Evolutionary conservation across 2,113 vertebrate genomes (phyloP).

Genomic region (Rhynchopsitta pachyrhyncha): DNA sequence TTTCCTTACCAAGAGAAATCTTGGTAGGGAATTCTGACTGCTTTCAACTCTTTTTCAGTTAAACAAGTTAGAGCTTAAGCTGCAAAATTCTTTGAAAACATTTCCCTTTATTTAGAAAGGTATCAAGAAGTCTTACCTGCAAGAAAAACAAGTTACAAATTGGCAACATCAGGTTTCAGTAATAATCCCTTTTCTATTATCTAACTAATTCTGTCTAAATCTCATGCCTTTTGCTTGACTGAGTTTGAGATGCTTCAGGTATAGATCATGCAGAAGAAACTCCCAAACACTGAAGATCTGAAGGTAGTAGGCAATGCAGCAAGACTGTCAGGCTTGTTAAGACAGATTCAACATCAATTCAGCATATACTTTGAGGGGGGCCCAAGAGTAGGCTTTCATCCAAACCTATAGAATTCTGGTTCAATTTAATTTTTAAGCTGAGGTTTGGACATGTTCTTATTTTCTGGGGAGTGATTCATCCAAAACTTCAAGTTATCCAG

Average conservation of each 20-base stretch:
- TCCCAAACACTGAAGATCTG: neutral
- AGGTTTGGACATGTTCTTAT: constrained; percentile 56
- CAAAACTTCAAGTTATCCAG: constrained; percentile 57
- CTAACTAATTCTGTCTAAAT: constrained; percentile 25
- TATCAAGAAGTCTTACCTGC: neutral
- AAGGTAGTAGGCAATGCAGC: neutral
- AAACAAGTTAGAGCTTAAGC: neutral
- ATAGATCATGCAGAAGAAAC: neutral
- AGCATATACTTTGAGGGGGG: constrained; percentile 22
- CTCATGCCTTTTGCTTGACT: neutral
- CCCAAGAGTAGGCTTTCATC: constrained; percentile 42
- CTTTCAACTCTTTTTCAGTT: neutral
- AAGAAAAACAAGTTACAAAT: constrained; percentile 26
- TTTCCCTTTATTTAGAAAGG: neutral
- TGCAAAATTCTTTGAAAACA: neutral
- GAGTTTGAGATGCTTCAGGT: neutral
- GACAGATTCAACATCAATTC: constrained; percentile 9
- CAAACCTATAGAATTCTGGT: constrained; percentile 51
- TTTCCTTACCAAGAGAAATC: neutral
- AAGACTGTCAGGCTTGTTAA: constrained; percentile 27
- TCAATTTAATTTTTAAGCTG: constrained; percentile 33
- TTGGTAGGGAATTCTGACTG: neutral
- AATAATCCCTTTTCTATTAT: constrained; percentile 34
- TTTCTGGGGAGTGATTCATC: constrained; percentile 49
- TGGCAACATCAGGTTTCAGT: constrained; percentile 19